Evolutionary conservation across 2,113 vertebrate species (phyloP).

Genomic region (Brachyhypopomus occidentalis): DNA sequence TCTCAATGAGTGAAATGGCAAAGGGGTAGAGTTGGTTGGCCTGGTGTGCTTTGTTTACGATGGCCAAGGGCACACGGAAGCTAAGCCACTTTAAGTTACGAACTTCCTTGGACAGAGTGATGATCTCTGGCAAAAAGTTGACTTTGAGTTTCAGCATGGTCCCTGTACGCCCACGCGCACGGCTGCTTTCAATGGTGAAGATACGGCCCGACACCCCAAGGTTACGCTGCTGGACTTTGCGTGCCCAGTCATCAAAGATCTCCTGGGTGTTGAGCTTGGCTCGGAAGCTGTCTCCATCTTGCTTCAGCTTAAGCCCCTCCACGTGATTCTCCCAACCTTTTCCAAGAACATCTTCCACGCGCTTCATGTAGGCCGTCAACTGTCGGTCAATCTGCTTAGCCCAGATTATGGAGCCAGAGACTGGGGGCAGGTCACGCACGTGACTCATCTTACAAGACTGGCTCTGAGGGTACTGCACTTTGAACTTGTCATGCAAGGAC

Average conservation of each 20-base stretch:
- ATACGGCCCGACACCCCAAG: conserved; percentile 96
- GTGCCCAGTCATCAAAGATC: conserved; percentile 98
- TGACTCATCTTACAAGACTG: conserved; percentile 99
- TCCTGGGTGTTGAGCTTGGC: conserved; percentile 99
- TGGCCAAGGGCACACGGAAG: conserved; percentile 94
- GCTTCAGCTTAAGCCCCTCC: conserved; percentile 97
- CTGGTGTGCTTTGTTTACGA: conserved; percentile 98
- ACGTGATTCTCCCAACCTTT: conserved; percentile 99
- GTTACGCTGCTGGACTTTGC: conserved; percentile 98
- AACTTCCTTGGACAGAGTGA: conserved; percentile 96
- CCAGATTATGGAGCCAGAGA: conserved; percentile 98
- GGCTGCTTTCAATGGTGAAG: conserved; percentile 94
- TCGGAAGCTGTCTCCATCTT: conserved; percentile 97
- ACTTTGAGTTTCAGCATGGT: conserved; percentile 96
- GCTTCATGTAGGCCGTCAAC: conserved; percentile 98
- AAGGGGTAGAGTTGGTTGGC: conserved; percentile 98
- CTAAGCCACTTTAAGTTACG: conserved; percentile 98
- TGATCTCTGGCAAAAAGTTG: conserved; percentile 98
- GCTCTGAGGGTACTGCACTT: conserved; percentile 98
- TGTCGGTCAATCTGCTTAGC: conserved; percentile 98
- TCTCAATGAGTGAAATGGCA: conserved; percentile 97
- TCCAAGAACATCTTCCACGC: conserved; percentile 95
- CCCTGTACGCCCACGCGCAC: conserved; percentile 87
- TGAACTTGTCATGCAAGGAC: conserved; percentile 98
- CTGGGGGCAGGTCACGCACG: conserved; percentile 91